Evolutionary conservation across 2,113 vertebrate genomes (phyloP).

Genomic region (Emydocephalus ijimae): DNA sequence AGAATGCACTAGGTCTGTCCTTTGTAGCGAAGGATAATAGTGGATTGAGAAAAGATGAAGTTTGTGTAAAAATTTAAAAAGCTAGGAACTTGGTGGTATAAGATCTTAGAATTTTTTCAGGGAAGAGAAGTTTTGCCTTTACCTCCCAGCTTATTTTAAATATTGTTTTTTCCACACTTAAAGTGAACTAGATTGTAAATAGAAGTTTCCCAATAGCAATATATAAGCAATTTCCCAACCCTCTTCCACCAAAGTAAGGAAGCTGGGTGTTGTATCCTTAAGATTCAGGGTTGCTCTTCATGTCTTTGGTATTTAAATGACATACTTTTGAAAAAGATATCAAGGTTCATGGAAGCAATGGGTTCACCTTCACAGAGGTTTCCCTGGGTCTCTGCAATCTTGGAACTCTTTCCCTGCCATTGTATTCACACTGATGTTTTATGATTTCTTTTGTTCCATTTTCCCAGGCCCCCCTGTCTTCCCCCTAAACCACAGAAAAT

Average conservation of each 20-base stretch:
- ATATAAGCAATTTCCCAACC: not conserved
- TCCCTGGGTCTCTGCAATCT: slow-evolving; percentile 2
- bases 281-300: not conserved
- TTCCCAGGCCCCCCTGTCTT: slow-evolving; percentile 94
- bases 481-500: slow-evolving; percentile 99
- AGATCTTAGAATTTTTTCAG: not conserved
- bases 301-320: not conserved
- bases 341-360: accelerated
- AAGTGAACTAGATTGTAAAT: not conserved
- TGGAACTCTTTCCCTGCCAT: slow-evolving; percentile 55
- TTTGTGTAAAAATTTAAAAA: not conserved
- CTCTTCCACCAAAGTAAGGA: not conserved
- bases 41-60: not conserved
- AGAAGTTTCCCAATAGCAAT: not conserved
- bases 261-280: not conserved
- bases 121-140: not conserved
- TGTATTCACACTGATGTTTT: slow-evolving; percentile 70
- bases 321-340: not conserved
- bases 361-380: accelerated
- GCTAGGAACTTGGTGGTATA: not conserved
- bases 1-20: not conserved
- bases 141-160: not conserved
- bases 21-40: not conserved
- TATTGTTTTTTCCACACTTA: not conserved
- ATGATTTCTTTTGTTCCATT: slow-evolving; percentile 76